Percentiles rank a stretch among this genome's conserved stretches.
These are phyloP conservation scores for Hydrozoanthus tunicans DNA, from an alignment of 64 coral and sea anemone species.

Conservation along the genomic window DNA sequence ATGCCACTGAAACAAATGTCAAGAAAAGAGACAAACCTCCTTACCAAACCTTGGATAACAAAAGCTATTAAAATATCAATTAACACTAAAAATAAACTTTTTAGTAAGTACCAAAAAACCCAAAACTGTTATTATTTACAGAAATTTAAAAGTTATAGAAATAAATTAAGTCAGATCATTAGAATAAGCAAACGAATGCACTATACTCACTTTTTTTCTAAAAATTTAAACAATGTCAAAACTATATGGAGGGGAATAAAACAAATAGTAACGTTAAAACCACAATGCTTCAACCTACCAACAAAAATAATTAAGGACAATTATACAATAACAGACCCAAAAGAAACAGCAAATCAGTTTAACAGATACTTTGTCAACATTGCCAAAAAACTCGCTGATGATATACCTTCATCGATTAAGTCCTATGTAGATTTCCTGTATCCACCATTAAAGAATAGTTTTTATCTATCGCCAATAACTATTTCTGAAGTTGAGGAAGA, in stretches of 20 bases:
- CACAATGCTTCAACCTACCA: not conserved
- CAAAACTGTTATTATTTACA: not conserved
- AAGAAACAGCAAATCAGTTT: not conserved
- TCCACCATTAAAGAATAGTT: too few species aligned
- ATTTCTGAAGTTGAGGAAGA: not conserved
- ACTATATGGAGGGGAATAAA: not conserved
- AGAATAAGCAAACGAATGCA: constrained; percentile 7
- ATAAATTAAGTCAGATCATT: not conserved
- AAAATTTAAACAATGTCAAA: not conserved
- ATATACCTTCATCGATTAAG: not conserved
- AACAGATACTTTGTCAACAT: not conserved
- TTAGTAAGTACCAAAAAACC: constrained; percentile 16
- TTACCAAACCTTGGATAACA: not conserved
- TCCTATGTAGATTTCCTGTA: not conserved
- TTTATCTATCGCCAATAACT: not conserved
- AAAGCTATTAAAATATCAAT: not conserved
- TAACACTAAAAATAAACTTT: not conserved
- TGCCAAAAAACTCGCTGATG: constrained; percentile 6
- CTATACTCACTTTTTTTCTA: not conserved
- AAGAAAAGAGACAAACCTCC: constrained; percentile 9
- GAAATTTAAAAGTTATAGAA: constrained; percentile 17
- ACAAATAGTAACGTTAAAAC: constrained; percentile 10
- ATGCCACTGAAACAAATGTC: constrained; percentile 10
- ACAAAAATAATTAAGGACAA: constrained; percentile 7
- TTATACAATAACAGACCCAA: not conserved